Conservation (phyloP, 2,113 vertebrate genomes). For the Rhinolophus sinicus region DNA sequence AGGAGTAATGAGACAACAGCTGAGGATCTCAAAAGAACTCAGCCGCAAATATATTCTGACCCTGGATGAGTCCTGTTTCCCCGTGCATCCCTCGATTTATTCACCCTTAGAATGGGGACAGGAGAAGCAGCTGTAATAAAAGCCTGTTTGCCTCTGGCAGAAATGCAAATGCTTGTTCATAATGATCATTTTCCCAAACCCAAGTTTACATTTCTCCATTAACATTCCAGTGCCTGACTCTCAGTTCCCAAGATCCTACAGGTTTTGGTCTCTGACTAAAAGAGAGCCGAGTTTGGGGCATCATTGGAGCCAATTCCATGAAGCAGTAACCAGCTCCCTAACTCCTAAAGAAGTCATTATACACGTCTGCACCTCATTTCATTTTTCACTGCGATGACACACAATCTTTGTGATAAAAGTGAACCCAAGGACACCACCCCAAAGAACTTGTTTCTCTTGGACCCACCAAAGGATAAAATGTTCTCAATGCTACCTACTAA, state of each 20-base stretch:
- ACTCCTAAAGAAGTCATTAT: background rate
- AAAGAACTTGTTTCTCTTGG: slow-evolving; percentile 61
- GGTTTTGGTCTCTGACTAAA: background rate
- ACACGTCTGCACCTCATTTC: background rate
- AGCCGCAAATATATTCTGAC: background rate
- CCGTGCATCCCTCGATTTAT: background rate
- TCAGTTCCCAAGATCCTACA: background rate
- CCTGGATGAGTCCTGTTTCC: background rate
- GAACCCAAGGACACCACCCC: slow-evolving; percentile 57
- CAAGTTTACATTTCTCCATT: slow-evolving; percentile 56
- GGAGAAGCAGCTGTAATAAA: slow-evolving; percentile 37
- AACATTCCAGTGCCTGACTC: slow-evolving; percentile 48
- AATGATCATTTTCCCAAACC: slow-evolving; percentile 65
- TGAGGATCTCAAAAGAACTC: background rate
- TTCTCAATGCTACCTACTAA: slow-evolving; percentile 64
- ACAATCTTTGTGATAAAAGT: slow-evolving; percentile 57
- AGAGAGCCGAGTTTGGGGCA: background rate
- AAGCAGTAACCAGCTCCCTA: background rate
- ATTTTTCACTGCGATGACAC: slow-evolving; percentile 48
- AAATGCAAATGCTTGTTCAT: slow-evolving; percentile 48
- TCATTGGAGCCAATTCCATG: background rate
- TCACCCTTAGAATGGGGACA: slow-evolving; percentile 49
- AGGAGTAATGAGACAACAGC: background rate
- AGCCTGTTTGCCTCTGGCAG: slow-evolving; percentile 59
- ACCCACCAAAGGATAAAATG: slow-evolving; percentile 74